Base-by-base conservation (phyloP, 1,140 invertebrate species). In the Drosophila ficusphila region DNA sequence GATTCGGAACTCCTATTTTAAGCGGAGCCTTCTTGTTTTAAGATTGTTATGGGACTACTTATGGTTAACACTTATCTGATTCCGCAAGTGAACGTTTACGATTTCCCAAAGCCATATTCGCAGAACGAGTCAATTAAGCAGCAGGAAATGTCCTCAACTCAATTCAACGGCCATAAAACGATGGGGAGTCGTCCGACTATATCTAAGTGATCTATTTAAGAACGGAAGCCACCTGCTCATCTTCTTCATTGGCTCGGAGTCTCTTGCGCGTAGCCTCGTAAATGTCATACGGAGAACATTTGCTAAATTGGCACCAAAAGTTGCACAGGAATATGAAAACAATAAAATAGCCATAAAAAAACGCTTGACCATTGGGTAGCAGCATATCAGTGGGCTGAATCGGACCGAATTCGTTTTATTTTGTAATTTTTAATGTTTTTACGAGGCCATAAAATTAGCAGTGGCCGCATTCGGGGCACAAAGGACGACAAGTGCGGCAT, bases 361-460 rank as follows among this genome's bases (percentile, higher is more conserved):
- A 38, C 16, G 9, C 34, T 25, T 49, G 44, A 60, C 36, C 36
- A 67, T 31, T 12, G 33, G 38, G 11, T 12, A 23, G 8, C 39
- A 19, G 23, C 33, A 19, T 44, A 52, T 58, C 57, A 39, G 23
- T 9, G 29, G 41, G 23, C 39, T 54, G 36, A 51, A 75, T 60
- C 70, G 60, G 27, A 21, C 48, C 34, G 27, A 46, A 12, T 54
- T 61, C 73, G 41, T 36, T 61, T 82, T 54, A 44, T 82, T 57
- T 79, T 79, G 76, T 69, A 79, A 79, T 79, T 86, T 85, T 86
- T 65, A 86, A 79, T 85, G 76, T 60, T 79, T 85, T 85, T 86
- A 85, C 53, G 79, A 79, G 81, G 76, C 70, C 58, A 85, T 85
- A 85, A 85, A 86, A 85, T 85, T 86, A 85, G 78, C 83, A 79